Conservation (phyloP, 2,888 invertebrate species). For the Sphaerophoria taeniata region DNA sequence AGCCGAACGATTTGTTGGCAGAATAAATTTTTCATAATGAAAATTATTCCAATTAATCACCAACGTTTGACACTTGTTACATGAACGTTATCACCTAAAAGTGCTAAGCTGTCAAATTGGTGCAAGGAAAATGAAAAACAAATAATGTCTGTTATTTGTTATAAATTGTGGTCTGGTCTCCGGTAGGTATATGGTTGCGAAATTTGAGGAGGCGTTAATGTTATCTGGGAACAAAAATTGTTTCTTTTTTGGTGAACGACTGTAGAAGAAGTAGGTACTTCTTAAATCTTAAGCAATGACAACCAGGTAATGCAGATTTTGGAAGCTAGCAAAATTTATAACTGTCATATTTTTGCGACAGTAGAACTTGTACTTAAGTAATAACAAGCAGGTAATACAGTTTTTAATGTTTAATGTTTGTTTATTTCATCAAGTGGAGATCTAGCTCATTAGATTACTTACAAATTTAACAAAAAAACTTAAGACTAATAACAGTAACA, state of each 20-base stretch:
- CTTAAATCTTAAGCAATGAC: too few species aligned
- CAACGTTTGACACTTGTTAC: conserved; percentile 62
- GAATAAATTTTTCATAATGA: conserved; percentile 65
- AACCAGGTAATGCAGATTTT: too few species aligned
- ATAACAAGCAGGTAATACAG: too few species aligned
- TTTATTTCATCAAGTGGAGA: too few species aligned
- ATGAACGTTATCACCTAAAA: conserved; percentile 71
- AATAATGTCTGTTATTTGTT: conserved; percentile 5
- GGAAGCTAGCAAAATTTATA: too few species aligned
- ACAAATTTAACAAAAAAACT: too few species aligned
- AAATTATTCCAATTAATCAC: conserved; percentile 74
- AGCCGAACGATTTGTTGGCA: conserved; percentile 67
- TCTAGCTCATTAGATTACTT: too few species aligned
- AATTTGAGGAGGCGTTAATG: conserved; percentile 48
- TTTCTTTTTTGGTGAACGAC: conserved; percentile 4
- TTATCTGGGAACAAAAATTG: conserved; percentile 1
- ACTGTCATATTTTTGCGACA: too few species aligned
- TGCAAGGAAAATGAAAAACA: conserved; percentile 20
- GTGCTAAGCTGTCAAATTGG: conserved; percentile 71
- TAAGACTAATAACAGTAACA: too few species aligned
- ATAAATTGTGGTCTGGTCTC: not conserved
- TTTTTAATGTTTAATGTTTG: too few species aligned
- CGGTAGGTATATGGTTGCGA: conserved; percentile 1
- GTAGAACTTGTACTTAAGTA: too few species aligned
- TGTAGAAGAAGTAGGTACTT: not conserved